Evolutionary conservation across 37 sponge, comb jelly and placozoan species (phyloP).

Genomic region (Ianthella basta): DNA sequence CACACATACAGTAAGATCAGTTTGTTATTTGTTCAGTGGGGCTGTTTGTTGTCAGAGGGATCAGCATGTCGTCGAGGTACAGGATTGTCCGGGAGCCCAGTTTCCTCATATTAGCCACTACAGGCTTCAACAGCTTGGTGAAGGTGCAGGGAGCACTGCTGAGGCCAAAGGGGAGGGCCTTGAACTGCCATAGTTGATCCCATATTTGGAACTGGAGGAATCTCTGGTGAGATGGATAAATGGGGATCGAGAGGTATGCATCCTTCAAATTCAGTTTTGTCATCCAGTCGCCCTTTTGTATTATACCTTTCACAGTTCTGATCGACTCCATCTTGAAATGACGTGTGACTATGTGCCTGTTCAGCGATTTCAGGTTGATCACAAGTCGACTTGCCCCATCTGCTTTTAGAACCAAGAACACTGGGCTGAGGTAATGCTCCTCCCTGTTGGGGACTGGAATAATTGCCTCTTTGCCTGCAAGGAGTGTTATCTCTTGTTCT

Average conservation of each 20-base stretch:
- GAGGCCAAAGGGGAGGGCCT: slow-evolving; percentile 53
- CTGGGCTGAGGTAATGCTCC: background rate
- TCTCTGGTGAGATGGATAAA: background rate
- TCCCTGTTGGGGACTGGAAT: too few relatives aligned
- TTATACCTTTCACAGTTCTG: slow-evolving; percentile 15
- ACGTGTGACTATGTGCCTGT: background rate
- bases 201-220: background rate
- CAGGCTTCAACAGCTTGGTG: slow-evolving; percentile 39
- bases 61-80: slow-evolving; percentile 46
- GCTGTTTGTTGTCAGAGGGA: too few relatives aligned
- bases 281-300: slow-evolving; percentile 20
- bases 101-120: slow-evolving; percentile 15
- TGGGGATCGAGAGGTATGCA: slow-evolving; percentile 35
- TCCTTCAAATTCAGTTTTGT: background rate
- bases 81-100: slow-evolving; percentile 6
- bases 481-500: too few relatives aligned
- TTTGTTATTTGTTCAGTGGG: too few relatives aligned
- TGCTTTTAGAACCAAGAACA: slow-evolving; percentile 34
- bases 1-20: too few relatives aligned
- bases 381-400: slow-evolving; percentile 42
- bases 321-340: slow-evolving; percentile 53
- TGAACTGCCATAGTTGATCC: slow-evolving; percentile 24
- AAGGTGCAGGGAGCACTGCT: slow-evolving; percentile 41
- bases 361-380: slow-evolving; percentile 34
- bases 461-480: too few relatives aligned